These are phyloP conservation scores for Oryzias melastigma DNA, from an alignment of 2,113 vertebrate species.

Conservation along the genomic window DNA sequence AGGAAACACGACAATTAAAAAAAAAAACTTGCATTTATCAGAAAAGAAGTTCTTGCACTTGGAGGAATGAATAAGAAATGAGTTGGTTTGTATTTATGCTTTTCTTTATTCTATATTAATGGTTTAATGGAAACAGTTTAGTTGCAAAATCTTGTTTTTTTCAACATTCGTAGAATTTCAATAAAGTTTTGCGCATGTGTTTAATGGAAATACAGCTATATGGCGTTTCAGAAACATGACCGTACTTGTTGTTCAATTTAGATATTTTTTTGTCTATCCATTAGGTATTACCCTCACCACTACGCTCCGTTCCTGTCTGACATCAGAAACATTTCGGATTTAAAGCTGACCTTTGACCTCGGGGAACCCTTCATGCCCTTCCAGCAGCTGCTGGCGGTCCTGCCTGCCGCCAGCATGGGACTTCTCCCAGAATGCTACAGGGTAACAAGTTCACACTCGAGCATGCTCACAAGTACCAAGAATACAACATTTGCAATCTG, in stretches of 20 bases:
- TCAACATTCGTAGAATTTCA: too few species aligned
- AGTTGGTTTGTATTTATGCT: too few species aligned
- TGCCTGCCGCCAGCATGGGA: slow-evolving; percentile 94
- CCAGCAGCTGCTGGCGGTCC: slow-evolving; percentile 92
- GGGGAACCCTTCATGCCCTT: slow-evolving; percentile 96
- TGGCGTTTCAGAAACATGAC: neutral
- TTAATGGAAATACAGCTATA: too few species aligned
- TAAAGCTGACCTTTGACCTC: slow-evolving; percentile 87
- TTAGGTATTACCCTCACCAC: slow-evolving; percentile 95
- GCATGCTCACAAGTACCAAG: neutral
- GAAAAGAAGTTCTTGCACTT: too few species aligned
- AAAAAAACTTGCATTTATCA: too few species aligned
- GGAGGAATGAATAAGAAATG: too few species aligned
- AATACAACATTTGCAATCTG: neutral
- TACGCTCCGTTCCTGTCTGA: slow-evolving; percentile 97
- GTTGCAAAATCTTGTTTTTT: too few species aligned
- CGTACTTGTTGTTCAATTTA: neutral
- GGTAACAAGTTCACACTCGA: slow-evolving; percentile 69
- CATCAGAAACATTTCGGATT: slow-evolving; percentile 83
- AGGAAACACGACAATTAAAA: too few species aligned
- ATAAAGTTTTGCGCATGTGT: too few species aligned
- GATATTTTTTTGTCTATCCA: slow-evolving; percentile 14
- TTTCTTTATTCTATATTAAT: too few species aligned
- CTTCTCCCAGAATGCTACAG: slow-evolving; percentile 89
- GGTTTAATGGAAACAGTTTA: too few species aligned